Percentiles rank a stretch among this genome's conserved stretches.
These are phyloP conservation scores for Malacoctenus gilli DNA, from an alignment of 2,797 vertebrate species.

Conservation along the genomic window DNA sequence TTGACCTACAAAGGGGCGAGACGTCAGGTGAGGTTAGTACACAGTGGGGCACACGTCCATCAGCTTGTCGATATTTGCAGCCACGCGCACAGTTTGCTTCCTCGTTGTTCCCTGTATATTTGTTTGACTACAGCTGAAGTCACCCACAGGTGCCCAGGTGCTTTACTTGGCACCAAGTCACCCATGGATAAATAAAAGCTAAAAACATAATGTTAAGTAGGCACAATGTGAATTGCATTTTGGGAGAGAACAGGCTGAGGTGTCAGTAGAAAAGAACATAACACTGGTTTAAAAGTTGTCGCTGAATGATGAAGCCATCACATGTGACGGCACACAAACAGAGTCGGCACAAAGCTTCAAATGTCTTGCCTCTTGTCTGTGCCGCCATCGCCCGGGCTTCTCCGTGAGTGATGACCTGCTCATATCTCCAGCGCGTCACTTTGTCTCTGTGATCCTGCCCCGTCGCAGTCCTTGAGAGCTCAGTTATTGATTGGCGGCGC, in stretches of 20 bases:
- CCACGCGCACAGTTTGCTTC: too few species aligned
- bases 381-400: not conserved
- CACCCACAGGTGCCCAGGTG: too few species aligned
- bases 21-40: conserved; percentile 12
- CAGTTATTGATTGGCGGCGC: conserved; percentile 39
- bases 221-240: too few species aligned
- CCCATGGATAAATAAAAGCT: too few species aligned
- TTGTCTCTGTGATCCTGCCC: conserved; percentile 34
- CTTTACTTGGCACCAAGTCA: too few species aligned
- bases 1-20: conserved; percentile 3
- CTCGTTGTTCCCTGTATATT: too few species aligned
- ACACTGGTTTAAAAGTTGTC: not conserved
- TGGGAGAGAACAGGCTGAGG: too few species aligned
- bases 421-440: conserved; percentile 28
- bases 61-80: too few species aligned
- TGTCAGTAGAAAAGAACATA: not conserved
- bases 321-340: conserved; percentile 6
- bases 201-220: too few species aligned
- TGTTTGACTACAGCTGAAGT: too few species aligned
- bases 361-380: not conserved
- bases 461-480: conserved; percentile 28
- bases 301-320: not conserved
- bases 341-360: conserved; percentile 4
- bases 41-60: not conserved
- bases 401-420: conserved; percentile 20